These are phyloP conservation scores for Drosophila kurseongensis DNA, from an alignment of 1,140 invertebrate species.

Conservation along the genomic window DNA sequence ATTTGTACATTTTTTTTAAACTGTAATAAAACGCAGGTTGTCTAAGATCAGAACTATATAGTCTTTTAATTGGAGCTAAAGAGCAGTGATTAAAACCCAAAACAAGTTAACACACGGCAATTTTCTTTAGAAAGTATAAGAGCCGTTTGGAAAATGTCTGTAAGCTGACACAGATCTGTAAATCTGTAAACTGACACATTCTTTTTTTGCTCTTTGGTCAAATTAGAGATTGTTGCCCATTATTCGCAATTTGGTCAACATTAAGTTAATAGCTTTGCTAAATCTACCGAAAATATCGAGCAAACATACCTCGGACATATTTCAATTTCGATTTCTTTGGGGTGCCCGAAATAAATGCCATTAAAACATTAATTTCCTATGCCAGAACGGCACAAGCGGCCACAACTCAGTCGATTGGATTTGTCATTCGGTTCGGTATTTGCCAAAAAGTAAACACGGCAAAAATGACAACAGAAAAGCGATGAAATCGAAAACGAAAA, in stretches of 20 bases:
- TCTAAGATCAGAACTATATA: too few relatives aligned
- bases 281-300: slow-evolving; percentile 36
- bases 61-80: too few relatives aligned
- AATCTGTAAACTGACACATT: neutral
- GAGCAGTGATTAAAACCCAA: neutral
- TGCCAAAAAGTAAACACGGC: slow-evolving; percentile 62
- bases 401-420: slow-evolving; percentile 26
- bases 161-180: neutral
- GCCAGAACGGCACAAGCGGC: slow-evolving; percentile 32
- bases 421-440: slow-evolving; percentile 59
- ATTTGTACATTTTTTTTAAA: too few relatives aligned
- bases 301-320: slow-evolving; percentile 24
- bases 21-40: too few relatives aligned
- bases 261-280: slow-evolving; percentile 45
- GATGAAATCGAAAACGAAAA: slow-evolving; percentile 33
- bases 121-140: neutral
- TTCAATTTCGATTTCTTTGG: slow-evolving; percentile 46
- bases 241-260: slow-evolving; percentile 29
- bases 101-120: neutral
- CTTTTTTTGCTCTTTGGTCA: neutral
- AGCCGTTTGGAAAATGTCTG: too few relatives aligned
- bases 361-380: slow-evolving; percentile 52
- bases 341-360: slow-evolving; percentile 46
- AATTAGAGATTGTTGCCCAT: slow-evolving; percentile 6
- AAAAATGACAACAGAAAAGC: slow-evolving; percentile 21